A percentile compares a stretch with the other conserved stretches of the same genome.
These are phyloP conservation scores for Homarus americanus DNA, from an alignment of 1,140 invertebrate genomes.

Conservation along the genomic window DNA sequence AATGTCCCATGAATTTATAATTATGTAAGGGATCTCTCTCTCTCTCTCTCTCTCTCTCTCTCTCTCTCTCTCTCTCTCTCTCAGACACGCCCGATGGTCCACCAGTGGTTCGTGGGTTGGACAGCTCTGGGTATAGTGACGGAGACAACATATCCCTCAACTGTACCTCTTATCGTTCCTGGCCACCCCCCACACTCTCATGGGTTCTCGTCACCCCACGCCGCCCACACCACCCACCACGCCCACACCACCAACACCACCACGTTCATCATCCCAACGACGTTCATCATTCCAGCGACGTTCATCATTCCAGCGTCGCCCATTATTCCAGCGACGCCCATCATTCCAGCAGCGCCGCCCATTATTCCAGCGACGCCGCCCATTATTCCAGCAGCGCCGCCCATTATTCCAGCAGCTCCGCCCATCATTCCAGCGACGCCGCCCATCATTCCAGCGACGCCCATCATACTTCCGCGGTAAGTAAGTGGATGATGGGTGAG, in stretches of 20 bases:
- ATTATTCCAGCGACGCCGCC: background rate
- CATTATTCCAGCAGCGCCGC: background rate
- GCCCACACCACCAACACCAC: too few species aligned
- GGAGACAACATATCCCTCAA: background rate
- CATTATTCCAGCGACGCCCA: background rate
- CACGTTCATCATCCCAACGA: too few species aligned
- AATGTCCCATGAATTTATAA: too few species aligned
- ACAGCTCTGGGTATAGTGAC: background rate
- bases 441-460: background rate
- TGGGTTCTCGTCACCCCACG: background rate
- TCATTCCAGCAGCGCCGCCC: too few species aligned
- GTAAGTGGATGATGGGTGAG: too few species aligned
- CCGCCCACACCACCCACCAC: background rate
- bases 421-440: background rate
- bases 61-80: background rate
- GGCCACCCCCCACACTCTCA: background rate
- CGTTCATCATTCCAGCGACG: background rate
- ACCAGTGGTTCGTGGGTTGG: background rate
- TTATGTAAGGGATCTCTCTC: too few species aligned
- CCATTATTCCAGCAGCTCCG: background rate
- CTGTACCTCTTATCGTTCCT: constrained; percentile 6
- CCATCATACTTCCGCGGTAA: too few species aligned
- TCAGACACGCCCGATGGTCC: background rate
- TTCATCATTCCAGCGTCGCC: background rate
- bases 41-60: too few species aligned